Base-by-base conservation (phyloP, 2,888 invertebrate species). In the Chrysopilus asiliformis region DNA sequence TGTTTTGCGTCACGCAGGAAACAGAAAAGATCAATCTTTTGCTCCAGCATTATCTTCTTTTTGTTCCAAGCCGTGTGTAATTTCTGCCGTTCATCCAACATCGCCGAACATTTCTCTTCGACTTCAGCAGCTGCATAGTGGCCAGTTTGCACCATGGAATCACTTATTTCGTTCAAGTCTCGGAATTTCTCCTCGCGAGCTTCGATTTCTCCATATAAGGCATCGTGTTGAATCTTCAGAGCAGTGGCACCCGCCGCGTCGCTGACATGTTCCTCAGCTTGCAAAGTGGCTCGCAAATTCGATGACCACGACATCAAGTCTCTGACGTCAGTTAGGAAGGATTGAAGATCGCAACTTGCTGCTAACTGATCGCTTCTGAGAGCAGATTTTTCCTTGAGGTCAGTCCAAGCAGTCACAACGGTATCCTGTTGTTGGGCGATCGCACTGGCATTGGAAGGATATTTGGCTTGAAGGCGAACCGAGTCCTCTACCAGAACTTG, bases 1-100 rank as follows among this genome's bases (percentile, higher is more conserved):
- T 87, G 85, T 53, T 89, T 87, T 10, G 90, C 89, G 64, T 97
- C 97, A 3, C 94, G 70, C 43, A 91, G 64, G 76, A 97, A 95
- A 60, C 89, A 84, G 64, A 94, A 93, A 51, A 93, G 70, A 62
- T 94, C 91, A 43, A 89, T 85, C 43, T 90, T 71, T 59, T 94
- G 90, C 57, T 90, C 89, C 27, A 91, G 63, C 52, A 85, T 80
- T 32, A 89, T 78, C 57, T 89, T 89, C 49, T 90, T 81, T 36
- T 80, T 74, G 44, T 86, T 84, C 90, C 93, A 94, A 2, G 85
- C 83, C 0, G 75, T 73, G 51, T 83, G 81, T 17, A 91, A 67
- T 36, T 76, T 76, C 39, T 79, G 78, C 1, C 86, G 71, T 54
- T 87, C 87, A 42, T 81, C 79, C 40, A 85, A 62, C 41, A 93